Evolutionary conservation across 2,113 vertebrate genomes (phyloP).

Genomic region (Okapia johnstoni): DNA sequence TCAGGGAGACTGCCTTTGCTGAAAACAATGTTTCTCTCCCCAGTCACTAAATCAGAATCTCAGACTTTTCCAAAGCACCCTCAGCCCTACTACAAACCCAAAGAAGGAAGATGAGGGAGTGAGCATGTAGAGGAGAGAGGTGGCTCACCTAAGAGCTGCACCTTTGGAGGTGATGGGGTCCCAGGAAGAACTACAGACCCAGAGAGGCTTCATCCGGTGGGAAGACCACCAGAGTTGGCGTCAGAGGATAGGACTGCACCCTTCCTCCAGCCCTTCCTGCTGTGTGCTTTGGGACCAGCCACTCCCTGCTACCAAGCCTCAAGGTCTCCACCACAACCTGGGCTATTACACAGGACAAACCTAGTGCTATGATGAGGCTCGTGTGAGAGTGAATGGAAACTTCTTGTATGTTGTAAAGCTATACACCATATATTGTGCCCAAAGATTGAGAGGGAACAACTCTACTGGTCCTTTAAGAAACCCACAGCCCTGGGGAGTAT

Average conservation of each 20-base stretch:
- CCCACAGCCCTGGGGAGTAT: neutral
- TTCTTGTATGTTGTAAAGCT: neutral
- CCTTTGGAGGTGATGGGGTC: neutral
- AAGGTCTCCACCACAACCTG: neutral
- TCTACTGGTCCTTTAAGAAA: neutral
- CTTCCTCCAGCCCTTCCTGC: neutral
- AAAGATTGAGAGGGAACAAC: neutral
- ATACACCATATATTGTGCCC: neutral
- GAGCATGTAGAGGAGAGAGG: neutral
- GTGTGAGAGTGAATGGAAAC: neutral
- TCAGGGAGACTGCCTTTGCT: neutral
- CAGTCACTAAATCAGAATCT: neutral
- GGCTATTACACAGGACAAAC: neutral
- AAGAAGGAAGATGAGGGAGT: neutral
- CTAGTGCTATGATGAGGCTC: neutral
- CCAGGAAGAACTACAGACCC: neutral
- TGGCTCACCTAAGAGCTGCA: neutral
- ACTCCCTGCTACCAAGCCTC: neutral
- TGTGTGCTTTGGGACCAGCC: neutral
- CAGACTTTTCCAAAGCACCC: neutral
- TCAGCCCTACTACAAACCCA: neutral
- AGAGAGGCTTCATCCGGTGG: neutral
- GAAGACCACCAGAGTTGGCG: neutral
- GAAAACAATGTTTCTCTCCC: neutral
- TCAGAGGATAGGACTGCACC: neutral